Conservation (phyloP, 2,797 vertebrate genomes). For the Cottoperca gobio region DNA sequence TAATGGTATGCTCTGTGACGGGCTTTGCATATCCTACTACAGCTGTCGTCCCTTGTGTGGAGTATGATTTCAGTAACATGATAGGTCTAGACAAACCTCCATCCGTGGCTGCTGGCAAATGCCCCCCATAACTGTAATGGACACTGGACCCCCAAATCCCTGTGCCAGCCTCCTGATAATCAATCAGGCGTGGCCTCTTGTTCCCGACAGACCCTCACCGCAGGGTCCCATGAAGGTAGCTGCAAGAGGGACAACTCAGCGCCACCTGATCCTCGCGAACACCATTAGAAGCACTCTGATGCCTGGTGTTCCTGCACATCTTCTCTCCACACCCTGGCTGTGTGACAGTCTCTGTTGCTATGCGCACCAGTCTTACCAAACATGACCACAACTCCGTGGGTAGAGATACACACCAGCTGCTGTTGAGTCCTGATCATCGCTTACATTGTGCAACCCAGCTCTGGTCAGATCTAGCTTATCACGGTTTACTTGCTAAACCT, state of each 20-base stretch:
- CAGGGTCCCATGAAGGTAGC: slow-evolving; percentile 59
- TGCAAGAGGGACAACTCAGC: slow-evolving; percentile 49
- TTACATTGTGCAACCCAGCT: slow-evolving; percentile 27
- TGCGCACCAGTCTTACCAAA: slow-evolving; percentile 52
- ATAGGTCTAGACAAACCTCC: slow-evolving; percentile 67
- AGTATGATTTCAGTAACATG: slow-evolving; percentile 77
- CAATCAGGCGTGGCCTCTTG: slow-evolving; percentile 76
- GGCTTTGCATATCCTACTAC: slow-evolving; percentile 56
- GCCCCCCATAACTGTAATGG: slow-evolving; percentile 54
- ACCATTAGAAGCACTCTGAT: slow-evolving; percentile 37
- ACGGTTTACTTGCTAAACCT: slow-evolving; percentile 20
- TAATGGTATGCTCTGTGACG: slow-evolving; percentile 55
- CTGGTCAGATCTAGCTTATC: slow-evolving; percentile 13
- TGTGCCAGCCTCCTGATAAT: slow-evolving; percentile 67
- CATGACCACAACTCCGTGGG: slow-evolving; percentile 27
- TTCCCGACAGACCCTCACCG: slow-evolving; percentile 69
- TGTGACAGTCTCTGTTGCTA: slow-evolving; percentile 83
- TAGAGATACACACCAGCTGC: slow-evolving; percentile 66
- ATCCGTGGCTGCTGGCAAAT: slow-evolving; percentile 60
- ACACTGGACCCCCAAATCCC: slow-evolving; percentile 57
- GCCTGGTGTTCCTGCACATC: slow-evolving; percentile 71
- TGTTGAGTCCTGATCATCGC: slow-evolving; percentile 11
- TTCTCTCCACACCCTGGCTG: slow-evolving; percentile 80
- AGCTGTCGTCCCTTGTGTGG: slow-evolving; percentile 79
- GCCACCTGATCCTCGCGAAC: slow-evolving; percentile 57